Evolutionary conservation across 1,140 invertebrate species (phyloP), one percentile per base, ranked within the genome.

Genomic region (Dryas iulia): DNA sequence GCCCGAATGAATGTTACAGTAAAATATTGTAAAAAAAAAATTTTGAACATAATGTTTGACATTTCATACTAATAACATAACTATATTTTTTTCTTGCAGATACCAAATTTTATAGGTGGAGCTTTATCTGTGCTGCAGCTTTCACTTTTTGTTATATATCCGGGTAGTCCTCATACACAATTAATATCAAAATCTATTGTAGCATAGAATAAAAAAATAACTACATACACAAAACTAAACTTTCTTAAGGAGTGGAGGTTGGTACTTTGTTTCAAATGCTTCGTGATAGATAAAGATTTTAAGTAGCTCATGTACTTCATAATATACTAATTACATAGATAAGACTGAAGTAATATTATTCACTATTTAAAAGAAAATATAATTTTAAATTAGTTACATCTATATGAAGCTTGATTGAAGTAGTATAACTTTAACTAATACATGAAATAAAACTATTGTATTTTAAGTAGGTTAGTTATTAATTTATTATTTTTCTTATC

Each of bases 51-150:
- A 54, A 25, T 25, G 1, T 54, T 54, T 25, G 23, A 54, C 6
- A 25, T 18, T 47, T 10, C 18, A 47, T 54, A n/a, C n/a, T n/a
- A n/a, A n/a, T n/a, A n/a, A n/a, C n/a, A n/a, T n/a, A n/a, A n/a
- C n/a, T 56, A 23, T 14, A 30, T 60, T 75, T 75, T 76, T 77
- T 80, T 73, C 56, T 93, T 94, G 69, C 83, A 95, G 94, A 92
- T 94, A 76, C 94, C 96, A 31, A 97, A 97, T 89, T 94, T 95
- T 35, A 87, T 96, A 71, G 96, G 95, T 59, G 94, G 94, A 64
- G 72, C 95, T 23, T 84, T 96, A 65, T 94, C 95, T 6, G 86
- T 93, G 47, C 89, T 94, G 71, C 96, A 97, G 86, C 84, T 97
- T 28, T 93, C 92, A 31, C 86, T 97, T 12, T 96, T 96, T 86